Conservation (phyloP, 30 jellyfish, hydroid and myxozoan genomes). For the Rhopilema esculentum region DNA sequence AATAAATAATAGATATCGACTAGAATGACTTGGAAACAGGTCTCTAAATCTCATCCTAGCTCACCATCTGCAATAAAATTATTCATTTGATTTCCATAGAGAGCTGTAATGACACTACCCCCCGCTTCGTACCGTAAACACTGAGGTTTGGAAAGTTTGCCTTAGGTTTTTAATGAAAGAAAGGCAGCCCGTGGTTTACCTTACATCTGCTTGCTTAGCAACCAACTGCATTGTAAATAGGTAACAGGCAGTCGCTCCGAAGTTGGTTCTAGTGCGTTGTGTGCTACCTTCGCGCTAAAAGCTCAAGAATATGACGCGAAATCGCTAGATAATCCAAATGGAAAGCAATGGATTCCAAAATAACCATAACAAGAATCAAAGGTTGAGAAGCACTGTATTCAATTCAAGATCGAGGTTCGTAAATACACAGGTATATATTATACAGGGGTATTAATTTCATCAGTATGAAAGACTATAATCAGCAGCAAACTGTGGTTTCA, state of each 20-base stretch:
- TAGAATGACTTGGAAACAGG: too few species aligned
- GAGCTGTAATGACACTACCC: background rate
- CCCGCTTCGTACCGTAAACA: background rate
- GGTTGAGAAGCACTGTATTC: background rate
- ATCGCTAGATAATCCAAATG: background rate
- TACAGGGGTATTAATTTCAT: too few species aligned
- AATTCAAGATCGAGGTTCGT: background rate
- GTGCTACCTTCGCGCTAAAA: too few species aligned
- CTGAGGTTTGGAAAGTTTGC: constrained; percentile 32
- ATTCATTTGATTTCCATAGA: background rate
- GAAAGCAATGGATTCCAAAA: constrained; percentile 21
- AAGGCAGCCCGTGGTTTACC: constrained; percentile 23
- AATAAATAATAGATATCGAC: too few species aligned
- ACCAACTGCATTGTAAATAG: background rate
- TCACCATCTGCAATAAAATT: background rate
- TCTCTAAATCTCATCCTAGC: background rate
- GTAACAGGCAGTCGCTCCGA: background rate
- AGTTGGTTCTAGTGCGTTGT: background rate
- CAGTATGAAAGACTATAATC: too few species aligned
- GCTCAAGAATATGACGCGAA: background rate
- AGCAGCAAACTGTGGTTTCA: too few species aligned
- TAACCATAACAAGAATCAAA: background rate
- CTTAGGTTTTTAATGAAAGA: constrained; percentile 20
- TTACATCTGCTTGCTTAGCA: constrained; percentile 60
- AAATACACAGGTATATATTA: too few species aligned